phyloP scores from a whole-genome alignment of 2,888 invertebrate species.

The Keiferia lycopersicella region DNA sequence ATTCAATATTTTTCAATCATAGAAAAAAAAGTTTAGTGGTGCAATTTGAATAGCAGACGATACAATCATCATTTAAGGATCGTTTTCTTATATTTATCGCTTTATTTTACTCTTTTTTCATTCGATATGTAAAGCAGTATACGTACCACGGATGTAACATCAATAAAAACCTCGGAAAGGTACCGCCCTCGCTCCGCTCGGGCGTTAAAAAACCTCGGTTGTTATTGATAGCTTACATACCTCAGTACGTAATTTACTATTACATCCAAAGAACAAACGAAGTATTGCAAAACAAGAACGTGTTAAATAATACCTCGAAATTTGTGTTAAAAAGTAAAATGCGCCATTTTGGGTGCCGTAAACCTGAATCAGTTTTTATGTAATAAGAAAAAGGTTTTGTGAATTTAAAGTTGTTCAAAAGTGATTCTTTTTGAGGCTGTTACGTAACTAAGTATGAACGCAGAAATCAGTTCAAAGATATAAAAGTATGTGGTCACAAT shows the following conservation, averaged over 20 bases:
- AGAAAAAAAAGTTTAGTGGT: too few species aligned
- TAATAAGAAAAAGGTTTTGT: conserved; percentile 9
- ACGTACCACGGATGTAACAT: too few species aligned
- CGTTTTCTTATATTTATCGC: too few species aligned
- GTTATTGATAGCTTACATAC: too few species aligned
- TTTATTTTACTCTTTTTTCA: too few species aligned
- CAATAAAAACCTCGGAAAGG: too few species aligned
- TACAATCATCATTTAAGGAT: too few species aligned
- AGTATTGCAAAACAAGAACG: background rate
- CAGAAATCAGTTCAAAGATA: conserved; percentile 17
- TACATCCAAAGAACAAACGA: background rate
- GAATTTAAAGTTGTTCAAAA: conserved; percentile 1
- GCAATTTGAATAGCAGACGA: too few species aligned
- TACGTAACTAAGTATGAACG: conserved; percentile 8
- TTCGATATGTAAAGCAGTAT: too few species aligned
- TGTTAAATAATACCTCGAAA: background rate
- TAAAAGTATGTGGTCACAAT: conserved; percentile 10
- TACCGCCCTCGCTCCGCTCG: too few species aligned
- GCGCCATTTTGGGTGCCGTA: conserved; percentile 15
- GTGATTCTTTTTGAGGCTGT: conserved; percentile 8
- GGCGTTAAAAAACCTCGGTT: too few species aligned
- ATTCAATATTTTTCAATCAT: too few species aligned
- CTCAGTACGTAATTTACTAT: background rate
- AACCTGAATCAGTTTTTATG: conserved; percentile 14
- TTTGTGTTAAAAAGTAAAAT: conserved; percentile 1